Evolutionary conservation across 2,797 vertebrate species (phyloP).

Genomic region (Mastacembelus armatus): DNA sequence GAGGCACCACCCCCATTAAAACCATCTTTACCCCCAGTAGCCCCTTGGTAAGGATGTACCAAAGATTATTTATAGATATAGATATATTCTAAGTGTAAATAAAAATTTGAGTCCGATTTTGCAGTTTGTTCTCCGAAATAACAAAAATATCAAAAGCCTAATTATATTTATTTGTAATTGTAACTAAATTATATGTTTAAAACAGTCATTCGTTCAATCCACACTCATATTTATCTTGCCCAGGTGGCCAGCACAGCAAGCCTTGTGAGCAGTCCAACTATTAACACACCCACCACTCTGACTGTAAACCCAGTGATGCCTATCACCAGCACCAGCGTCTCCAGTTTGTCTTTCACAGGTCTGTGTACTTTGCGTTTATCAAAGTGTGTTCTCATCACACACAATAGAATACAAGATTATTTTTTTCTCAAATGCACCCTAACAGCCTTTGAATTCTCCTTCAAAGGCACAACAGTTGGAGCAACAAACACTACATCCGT

Average conservation of each 20-base stretch:
- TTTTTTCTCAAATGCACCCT: neutral
- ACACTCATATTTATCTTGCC: slow-evolving; percentile 15
- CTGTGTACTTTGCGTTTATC: slow-evolving; percentile 61
- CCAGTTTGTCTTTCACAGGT: slow-evolving; percentile 93
- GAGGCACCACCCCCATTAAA: slow-evolving; percentile 94
- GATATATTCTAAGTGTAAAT: neutral
- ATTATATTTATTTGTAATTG: neutral
- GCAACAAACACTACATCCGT: slow-evolving; percentile 92
- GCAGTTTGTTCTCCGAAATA: slow-evolving; percentile 10
- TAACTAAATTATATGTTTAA: neutral
- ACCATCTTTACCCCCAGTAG: slow-evolving; percentile 94
- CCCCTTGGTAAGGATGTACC: slow-evolving; percentile 90
- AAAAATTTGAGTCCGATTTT: neutral
- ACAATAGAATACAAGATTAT: neutral
- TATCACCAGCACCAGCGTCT: slow-evolving; percentile 92
- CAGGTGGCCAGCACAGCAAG: slow-evolving; percentile 97
- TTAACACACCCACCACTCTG: slow-evolving; percentile 93
- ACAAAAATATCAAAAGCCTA: neutral
- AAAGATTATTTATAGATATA: too few species aligned
- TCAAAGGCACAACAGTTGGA: slow-evolving; percentile 88
- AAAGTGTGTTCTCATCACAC: neutral
- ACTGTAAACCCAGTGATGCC: slow-evolving; percentile 97
- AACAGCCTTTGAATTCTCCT: neutral
- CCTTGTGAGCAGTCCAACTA: slow-evolving; percentile 93
- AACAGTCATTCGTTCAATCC: neutral